Percentiles rank a stretch among this genome's conserved stretches.
phyloP scores from a whole-genome alignment of 2,888 invertebrate species.

The Cerceris ruficornis region DNA sequence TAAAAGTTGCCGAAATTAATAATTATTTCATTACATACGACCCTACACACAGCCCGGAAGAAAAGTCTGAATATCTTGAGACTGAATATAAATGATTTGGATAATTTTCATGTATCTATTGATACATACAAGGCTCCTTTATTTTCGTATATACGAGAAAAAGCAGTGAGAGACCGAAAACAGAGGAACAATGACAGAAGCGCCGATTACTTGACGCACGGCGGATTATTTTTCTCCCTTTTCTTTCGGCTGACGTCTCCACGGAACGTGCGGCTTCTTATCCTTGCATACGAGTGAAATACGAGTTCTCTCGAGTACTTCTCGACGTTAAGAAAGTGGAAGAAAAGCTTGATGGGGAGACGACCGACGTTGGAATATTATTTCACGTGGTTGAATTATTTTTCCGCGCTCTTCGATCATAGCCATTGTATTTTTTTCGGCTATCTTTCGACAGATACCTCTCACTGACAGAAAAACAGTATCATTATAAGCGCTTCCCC shows the following conservation, averaged over 20 bases:
- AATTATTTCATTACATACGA: no score
- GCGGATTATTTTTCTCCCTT: slow-evolving; percentile 24
- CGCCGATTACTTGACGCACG: slow-evolving; percentile 40
- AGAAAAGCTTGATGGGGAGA: background rate
- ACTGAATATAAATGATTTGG: no score
- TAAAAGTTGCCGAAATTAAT: no score
- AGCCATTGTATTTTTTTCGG: background rate
- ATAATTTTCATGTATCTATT: no score
- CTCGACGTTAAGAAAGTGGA: background rate
- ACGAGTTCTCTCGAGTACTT: background rate
- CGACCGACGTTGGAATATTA: background rate
- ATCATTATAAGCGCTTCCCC: background rate
- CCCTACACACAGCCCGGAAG: no score
- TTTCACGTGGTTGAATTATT: background rate
- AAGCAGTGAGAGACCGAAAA: no score
- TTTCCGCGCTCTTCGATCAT: background rate
- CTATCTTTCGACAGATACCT: background rate
- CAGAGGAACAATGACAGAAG: no score
- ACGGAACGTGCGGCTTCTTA: background rate
- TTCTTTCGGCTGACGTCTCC: background rate
- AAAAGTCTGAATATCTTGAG: no score
- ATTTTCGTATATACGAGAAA: no score
- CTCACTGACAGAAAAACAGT: background rate
- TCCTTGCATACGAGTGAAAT: background rate
- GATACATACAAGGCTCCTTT: no score